Percentiles rank a stretch among this genome's conserved stretches.
phyloP scores from a whole-genome alignment of 1,140 invertebrate species.

The Whitmania pigra region DNA sequence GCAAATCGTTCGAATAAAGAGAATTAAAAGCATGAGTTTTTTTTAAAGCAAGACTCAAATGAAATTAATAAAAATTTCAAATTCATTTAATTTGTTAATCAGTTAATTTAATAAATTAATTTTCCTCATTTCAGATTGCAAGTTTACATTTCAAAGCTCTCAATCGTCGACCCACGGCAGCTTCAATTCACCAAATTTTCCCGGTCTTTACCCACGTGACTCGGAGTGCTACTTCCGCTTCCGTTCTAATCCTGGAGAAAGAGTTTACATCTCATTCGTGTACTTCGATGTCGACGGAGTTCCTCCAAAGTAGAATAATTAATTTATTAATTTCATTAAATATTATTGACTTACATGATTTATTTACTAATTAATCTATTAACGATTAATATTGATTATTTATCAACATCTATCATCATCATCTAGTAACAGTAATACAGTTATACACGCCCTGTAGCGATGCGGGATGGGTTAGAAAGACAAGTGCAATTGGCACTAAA shows the following conservation, averaged over 20 bases:
- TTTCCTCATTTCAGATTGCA: slow-evolving; percentile 12
- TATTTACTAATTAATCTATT: too few species aligned
- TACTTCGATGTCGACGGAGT: slow-evolving; percentile 52
- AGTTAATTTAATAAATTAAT: too few species aligned
- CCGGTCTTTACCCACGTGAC: slow-evolving; percentile 76
- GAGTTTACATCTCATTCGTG: slow-evolving; percentile 69
- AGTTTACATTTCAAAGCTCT: slow-evolving; percentile 46
- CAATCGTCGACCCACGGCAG: slow-evolving; percentile 62
- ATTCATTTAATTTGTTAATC: too few species aligned
- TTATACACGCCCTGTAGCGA: not conserved
- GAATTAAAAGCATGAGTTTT: too few species aligned
- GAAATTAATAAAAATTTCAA: too few species aligned
- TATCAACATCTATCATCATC: too few species aligned
- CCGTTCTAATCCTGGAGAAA: slow-evolving; percentile 63
- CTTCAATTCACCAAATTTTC: slow-evolving; percentile 81
- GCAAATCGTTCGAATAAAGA: slow-evolving; percentile 35
- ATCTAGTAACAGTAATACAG: not conserved
- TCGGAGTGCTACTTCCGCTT: slow-evolving; percentile 91
- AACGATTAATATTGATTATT: too few species aligned
- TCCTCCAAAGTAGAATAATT: slow-evolving; percentile 29
- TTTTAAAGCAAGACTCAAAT: too few species aligned
- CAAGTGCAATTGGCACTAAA: too few species aligned
- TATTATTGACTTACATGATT: too few species aligned
- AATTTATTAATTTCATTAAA: not conserved
- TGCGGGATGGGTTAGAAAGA: too few species aligned